Conservation (phyloP, 2,113 vertebrate species). For the Pteronura brasiliensis region DNA sequence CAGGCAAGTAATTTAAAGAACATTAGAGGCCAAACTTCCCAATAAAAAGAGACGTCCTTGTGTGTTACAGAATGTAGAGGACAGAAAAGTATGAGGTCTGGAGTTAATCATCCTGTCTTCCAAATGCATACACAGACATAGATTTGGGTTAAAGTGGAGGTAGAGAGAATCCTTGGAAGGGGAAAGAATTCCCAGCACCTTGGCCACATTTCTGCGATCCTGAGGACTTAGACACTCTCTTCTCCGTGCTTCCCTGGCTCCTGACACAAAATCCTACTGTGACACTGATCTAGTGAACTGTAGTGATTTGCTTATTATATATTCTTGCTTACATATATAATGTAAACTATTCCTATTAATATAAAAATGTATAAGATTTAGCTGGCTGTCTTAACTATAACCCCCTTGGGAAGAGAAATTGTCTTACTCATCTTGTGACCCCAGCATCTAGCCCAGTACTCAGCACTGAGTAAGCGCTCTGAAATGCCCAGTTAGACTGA, state of each 20-base stretch:
- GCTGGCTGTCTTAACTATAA: background rate
- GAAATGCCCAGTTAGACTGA: background rate
- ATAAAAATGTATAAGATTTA: background rate
- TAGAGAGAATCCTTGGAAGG: background rate
- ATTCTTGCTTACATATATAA: background rate
- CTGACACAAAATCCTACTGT: background rate
- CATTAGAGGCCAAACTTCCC: background rate
- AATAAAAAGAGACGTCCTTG: background rate
- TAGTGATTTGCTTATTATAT: background rate
- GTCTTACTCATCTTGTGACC: background rate
- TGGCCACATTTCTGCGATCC: background rate
- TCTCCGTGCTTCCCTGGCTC: background rate
- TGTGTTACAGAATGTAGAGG: background rate
- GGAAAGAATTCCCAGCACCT: background rate
- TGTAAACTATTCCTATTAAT: background rate
- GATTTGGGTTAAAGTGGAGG: background rate
- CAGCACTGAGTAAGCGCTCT: background rate
- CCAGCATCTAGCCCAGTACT: background rate
- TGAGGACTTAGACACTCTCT: background rate
- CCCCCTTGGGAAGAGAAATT: background rate
- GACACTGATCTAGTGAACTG: background rate
- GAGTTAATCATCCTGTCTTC: background rate
- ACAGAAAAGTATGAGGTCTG: background rate
- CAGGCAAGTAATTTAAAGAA: slow-evolving; percentile 9
- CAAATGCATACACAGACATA: background rate